phyloP scores from a whole-genome alignment of 1,140 invertebrate species.

The Atta colombica region DNA sequence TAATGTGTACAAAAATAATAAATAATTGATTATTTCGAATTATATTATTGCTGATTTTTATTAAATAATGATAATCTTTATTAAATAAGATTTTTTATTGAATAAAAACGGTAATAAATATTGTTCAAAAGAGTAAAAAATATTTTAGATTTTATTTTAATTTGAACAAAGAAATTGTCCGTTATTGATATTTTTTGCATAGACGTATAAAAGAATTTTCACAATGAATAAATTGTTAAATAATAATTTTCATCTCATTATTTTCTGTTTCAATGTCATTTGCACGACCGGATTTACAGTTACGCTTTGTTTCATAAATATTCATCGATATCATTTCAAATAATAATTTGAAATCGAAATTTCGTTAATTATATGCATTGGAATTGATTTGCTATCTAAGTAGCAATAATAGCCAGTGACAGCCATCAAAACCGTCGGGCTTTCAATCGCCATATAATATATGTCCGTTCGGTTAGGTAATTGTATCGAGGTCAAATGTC shows the following conservation, averaged over 20 bases:
- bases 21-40: not conserved
- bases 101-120: not conserved
- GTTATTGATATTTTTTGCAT: not conserved
- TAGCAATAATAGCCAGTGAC: conserved; percentile 9
- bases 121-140: not conserved
- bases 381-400: conserved; percentile 26
- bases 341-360: conserved; percentile 51
- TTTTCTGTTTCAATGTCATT: conserved; percentile 41
- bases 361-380: conserved; percentile 48
- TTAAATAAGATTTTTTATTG: too few relatives aligned
- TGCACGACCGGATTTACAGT: not conserved
- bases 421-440: conserved; percentile 31
- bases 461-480: conserved; percentile 41
- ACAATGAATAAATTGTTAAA: conserved; percentile 3
- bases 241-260: conserved; percentile 17
- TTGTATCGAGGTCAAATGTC: conserved; percentile 43
- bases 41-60: not conserved
- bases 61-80: not conserved
- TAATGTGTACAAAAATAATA: not conserved
- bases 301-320: conserved; percentile 15
- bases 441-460: conserved; percentile 40
- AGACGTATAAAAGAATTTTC: not conserved
- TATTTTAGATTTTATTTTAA: conserved; percentile 16
- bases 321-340: conserved; percentile 40
- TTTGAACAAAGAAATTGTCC: not conserved